Base-by-base conservation (phyloP, 2,113 vertebrate species). In the Heloderma charlesbogerti region DNA sequence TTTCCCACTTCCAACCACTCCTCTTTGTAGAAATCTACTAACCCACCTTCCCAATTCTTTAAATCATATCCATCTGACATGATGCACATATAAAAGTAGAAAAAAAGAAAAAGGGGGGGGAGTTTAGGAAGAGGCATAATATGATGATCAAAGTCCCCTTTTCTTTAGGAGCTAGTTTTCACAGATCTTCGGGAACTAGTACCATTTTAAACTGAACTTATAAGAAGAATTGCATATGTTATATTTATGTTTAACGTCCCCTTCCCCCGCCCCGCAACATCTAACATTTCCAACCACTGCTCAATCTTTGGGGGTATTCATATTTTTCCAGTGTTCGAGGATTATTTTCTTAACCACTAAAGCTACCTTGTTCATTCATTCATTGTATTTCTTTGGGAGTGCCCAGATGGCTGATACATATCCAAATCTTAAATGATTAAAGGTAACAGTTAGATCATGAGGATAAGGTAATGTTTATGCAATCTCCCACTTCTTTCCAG, bases 381-480 rank as follows among this genome's bases (percentile, higher is more conserved):
- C 57, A 86, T 71, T 86, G 8, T 31, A 79, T 86, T 86, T 79
- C 48, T 79, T 79, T 54, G 82, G 81, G 74, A 90, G 83, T 86
- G 51, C 83, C 84, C 74, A 90, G 74, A 90, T 86, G 60, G 88
- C 60, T 69, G 83, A 84, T 77, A 86, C 67, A 48, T 80, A 86
- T 78, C 89, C 74, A 86, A 85, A 86, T 90, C 69, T 90, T 90
- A 90, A 86, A 90, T 86, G 74, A 90, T 90, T 90, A 86, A 90
- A 90, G 89, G 83, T 79, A 90, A 86, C 27, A 69, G 63, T 89
- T 89, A 84, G 88, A 90, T 86, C 74, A 57, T 90, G 83, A 40
- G 83, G 89, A 86, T 90, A 86, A 86, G 84, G 89, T 86, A 90
- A 90, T 90, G 83, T 90, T 90, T 90, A 86, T 90, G 83, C 45